Conservation (phyloP, 2,888 invertebrate species). For the Drosophila subquinaria region DNA sequence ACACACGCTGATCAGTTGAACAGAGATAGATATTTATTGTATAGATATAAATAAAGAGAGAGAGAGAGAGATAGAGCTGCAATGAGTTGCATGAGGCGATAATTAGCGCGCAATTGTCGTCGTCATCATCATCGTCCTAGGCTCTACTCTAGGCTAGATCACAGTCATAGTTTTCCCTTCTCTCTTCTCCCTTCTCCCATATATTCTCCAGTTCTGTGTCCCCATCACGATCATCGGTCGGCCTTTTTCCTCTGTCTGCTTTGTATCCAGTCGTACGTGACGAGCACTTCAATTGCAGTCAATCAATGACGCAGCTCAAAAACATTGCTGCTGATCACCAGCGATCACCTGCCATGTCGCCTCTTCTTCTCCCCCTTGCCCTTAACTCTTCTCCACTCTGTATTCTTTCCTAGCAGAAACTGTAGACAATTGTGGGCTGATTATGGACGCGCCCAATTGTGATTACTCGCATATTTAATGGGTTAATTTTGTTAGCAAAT, state of each 20-base stretch:
- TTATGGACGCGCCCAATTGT: constrained; percentile 58
- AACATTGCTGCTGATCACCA: constrained; percentile 49
- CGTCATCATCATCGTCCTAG: constrained; percentile 45
- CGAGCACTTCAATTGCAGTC: constrained; percentile 71
- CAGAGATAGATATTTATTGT: not conserved
- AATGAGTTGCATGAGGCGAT: constrained; percentile 60
- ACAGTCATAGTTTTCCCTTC: not conserved
- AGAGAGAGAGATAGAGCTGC: not conserved
- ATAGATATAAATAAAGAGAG: not conserved
- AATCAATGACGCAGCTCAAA: constrained; percentile 59
- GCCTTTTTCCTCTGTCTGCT: constrained; percentile 24
- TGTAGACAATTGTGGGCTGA: constrained; percentile 50
- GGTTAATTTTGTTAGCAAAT: constrained; percentile 26
- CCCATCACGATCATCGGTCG: constrained; percentile 13
- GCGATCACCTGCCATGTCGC: constrained; percentile 46
- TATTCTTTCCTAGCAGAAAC: constrained; percentile 8
- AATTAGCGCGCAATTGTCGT: constrained; percentile 80
- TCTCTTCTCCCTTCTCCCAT: not conserved
- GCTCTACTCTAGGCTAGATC: constrained; percentile 8
- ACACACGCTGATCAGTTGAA: constrained; percentile 44
- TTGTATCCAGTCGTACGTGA: constrained; percentile 60
- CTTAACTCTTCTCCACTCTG: not conserved
- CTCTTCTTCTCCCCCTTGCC: not conserved
- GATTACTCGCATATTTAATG: constrained; percentile 60
- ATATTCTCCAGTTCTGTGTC: not conserved